Percentiles rank a stretch among this genome's conserved stretches.
phyloP scores from a whole-genome alignment of 1,140 invertebrate genomes.

The Halyomorpha halys region DNA sequence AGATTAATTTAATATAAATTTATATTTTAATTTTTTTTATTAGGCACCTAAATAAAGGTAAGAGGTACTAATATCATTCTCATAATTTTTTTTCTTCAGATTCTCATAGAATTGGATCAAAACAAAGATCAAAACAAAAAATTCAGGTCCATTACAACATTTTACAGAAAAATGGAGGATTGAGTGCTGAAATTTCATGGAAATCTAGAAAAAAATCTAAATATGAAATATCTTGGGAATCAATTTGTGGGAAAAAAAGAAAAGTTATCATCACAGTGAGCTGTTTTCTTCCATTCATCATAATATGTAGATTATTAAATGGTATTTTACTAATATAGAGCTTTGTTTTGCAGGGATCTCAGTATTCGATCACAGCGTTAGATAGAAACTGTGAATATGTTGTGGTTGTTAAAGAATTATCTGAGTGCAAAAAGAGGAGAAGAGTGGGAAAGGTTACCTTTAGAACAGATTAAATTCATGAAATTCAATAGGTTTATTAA shows the following conservation, averaged over 20 bases:
- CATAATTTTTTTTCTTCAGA: not conserved
- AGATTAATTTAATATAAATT: too few species aligned
- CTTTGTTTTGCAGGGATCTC: slow-evolving; percentile 18
- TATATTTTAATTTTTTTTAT: too few species aligned
- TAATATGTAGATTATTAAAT: too few species aligned
- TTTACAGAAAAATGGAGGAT: not conserved
- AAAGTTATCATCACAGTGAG: not conserved
- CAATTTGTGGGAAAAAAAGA: not conserved
- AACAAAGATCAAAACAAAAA: not conserved
- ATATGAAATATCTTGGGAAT: not conserved
- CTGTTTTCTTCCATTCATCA: too few species aligned
- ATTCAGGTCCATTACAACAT: slow-evolving; percentile 1
- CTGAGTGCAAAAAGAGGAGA: slow-evolving; percentile 15
- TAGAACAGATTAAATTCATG: not conserved
- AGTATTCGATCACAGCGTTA: slow-evolving; percentile 3
- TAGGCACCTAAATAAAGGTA: too few species aligned
- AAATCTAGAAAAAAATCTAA: not conserved
- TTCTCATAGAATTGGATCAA: not conserved
- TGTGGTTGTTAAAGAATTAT: slow-evolving; percentile 17
- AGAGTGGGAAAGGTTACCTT: slow-evolving; percentile 15
- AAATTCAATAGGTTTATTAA: too few species aligned
- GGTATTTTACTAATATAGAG: not conserved
- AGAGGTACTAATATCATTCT: too few species aligned
- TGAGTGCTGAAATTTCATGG: slow-evolving; percentile 5
- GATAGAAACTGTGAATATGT: slow-evolving; percentile 12